Evolutionary conservation across 2,888 invertebrate genomes (phyloP).

Genomic region (Crepidodera aurea): DNA sequence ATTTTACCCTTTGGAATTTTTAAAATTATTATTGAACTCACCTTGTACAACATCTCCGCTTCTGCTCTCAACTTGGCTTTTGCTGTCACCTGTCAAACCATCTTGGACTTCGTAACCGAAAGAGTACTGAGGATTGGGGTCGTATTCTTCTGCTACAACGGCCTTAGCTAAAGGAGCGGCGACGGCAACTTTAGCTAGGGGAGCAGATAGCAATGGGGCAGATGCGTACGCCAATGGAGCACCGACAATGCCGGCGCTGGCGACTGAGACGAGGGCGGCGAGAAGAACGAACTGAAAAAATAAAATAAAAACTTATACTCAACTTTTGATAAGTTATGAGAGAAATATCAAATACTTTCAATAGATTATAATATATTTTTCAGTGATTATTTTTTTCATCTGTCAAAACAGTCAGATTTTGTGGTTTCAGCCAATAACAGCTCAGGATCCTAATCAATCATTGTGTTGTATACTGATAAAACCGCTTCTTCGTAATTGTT

Average conservation of each 20-base stretch:
- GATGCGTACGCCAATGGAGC: conserved; percentile 58
- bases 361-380: no score
- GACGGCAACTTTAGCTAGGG: conserved; percentile 18
- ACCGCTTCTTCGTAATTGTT: no score
- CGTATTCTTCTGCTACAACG: conserved; percentile 53
- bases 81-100: conserved; percentile 66
- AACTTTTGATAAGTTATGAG: no score
- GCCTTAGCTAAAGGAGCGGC: conserved; percentile 58
- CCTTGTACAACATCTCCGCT: conserved; percentile 67
- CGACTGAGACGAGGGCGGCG: conserved; percentile 48
- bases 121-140: conserved; percentile 64
- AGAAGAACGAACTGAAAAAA: conserved; percentile 46
- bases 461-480: no score
- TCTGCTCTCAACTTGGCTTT: conserved; percentile 70
- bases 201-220: conserved; percentile 45
- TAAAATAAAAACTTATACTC: conserved; percentile 7
- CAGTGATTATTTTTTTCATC: no score
- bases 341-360: no score
- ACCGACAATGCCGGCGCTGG: conserved; percentile 45
- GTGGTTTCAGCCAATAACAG: no score
- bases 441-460: no score
- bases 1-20: no score
- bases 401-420: no score
- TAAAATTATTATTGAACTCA: neutral
- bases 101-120: conserved; percentile 68